Evolutionary conservation across 1,140 invertebrate species (phyloP).

Genomic region (Mycetomoellerius zeteki): DNA sequence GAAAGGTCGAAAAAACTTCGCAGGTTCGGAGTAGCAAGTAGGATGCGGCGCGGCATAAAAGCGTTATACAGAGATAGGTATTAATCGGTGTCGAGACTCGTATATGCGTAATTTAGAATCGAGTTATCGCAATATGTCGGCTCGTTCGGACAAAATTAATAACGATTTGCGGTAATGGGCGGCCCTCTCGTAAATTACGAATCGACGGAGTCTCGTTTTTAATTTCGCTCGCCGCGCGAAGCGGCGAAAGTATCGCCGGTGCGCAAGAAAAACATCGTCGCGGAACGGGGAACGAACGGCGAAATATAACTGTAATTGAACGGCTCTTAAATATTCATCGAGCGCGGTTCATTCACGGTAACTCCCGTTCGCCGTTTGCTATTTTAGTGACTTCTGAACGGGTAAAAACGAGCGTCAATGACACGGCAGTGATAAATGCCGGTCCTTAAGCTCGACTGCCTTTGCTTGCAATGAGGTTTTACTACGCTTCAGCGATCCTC

Average conservation of each 20-base stretch:
- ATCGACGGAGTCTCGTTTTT: slow-evolving; percentile 50
- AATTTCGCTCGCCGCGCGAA: slow-evolving; percentile 49
- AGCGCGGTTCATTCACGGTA: slow-evolving; percentile 58
- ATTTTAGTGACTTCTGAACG: slow-evolving; percentile 48
- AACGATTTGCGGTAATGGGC: slow-evolving; percentile 60
- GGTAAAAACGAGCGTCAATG: slow-evolving; percentile 61
- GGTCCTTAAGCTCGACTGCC: slow-evolving; percentile 16
- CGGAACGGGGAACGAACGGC: slow-evolving; percentile 22
- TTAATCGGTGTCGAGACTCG: slow-evolving; percentile 29
- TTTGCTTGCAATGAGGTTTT: slow-evolving; percentile 16
- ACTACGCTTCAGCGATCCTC: slow-evolving; percentile 40
- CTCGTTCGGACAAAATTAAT: slow-evolving; percentile 55
- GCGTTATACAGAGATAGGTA: slow-evolving; percentile 29
- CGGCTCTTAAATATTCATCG: slow-evolving; percentile 63
- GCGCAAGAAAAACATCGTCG: slow-evolving; percentile 7
- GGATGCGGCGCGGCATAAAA: slow-evolving; percentile 37
- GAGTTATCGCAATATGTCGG: slow-evolving; percentile 56
- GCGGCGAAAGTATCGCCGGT: slow-evolving; percentile 40
- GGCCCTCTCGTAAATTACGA: slow-evolving; percentile 56
- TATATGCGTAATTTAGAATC: slow-evolving; percentile 59
- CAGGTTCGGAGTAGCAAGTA: background rate
- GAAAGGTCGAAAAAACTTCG: slow-evolving; percentile 14
- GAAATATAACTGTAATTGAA: slow-evolving; percentile 62
- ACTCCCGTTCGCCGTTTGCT: slow-evolving; percentile 41
- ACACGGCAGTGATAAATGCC: slow-evolving; percentile 58